phyloP scores from a whole-genome alignment of 2,797 vertebrate genomes.

The Sarcoramphus papa region DNA sequence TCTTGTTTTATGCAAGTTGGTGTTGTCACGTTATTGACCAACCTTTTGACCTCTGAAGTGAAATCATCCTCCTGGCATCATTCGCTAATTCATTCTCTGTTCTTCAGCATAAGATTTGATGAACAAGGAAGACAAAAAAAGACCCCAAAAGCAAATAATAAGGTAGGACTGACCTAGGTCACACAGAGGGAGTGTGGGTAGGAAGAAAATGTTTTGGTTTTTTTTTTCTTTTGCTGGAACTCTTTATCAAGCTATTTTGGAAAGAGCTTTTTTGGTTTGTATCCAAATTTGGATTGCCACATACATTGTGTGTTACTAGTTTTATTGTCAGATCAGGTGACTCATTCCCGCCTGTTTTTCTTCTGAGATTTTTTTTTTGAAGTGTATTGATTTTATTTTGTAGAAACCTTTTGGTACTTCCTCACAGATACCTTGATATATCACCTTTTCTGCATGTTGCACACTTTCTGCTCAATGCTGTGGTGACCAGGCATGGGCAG shows the following conservation, averaged over 20 bases:
- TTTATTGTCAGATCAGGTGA: neutral
- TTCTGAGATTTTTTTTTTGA: neutral
- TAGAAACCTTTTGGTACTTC: neutral
- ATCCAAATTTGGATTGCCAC: neutral
- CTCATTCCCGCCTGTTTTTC: neutral
- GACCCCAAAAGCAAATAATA: neutral
- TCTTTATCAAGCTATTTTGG: neutral
- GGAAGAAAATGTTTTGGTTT: neutral
- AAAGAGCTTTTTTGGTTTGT: neutral
- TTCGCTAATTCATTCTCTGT: neutral
- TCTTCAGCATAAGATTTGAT: neutral
- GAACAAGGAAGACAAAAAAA: neutral
- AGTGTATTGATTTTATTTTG: neutral
- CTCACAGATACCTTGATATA: neutral
- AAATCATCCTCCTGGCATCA: neutral
- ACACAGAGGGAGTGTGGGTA: neutral
- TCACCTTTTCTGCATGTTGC: neutral
- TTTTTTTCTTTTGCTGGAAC: neutral
- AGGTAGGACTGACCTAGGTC: neutral
- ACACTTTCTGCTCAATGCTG: neutral
- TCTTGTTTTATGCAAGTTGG: neutral
- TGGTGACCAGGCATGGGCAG: neutral
- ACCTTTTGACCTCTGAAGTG: neutral
- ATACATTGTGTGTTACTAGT: neutral
- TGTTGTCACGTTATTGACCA: neutral